Evolutionary conservation across 1,140 invertebrate species (phyloP).

Genomic region (Planococcus citri): DNA sequence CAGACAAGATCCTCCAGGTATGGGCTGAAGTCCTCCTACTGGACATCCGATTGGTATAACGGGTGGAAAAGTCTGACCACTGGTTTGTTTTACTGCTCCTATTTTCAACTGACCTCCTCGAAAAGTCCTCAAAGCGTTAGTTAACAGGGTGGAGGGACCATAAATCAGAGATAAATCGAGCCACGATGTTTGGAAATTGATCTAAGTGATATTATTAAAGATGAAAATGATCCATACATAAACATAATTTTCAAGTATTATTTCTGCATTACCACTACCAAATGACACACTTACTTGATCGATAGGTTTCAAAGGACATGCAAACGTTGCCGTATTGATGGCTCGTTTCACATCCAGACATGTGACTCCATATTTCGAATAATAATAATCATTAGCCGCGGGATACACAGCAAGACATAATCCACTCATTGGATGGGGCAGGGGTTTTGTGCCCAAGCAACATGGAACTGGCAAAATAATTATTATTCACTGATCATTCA

Average conservation of each 20-base stretch:
- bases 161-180: not conserved
- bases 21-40: not conserved
- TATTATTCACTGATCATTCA: not conserved
- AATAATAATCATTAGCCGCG: not conserved
- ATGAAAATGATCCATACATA: not conserved
- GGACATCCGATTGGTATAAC: not conserved
- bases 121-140: not conserved
- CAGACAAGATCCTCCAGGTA: not conserved
- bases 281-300: not conserved
- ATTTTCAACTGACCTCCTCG: not conserved
- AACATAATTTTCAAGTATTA: not conserved
- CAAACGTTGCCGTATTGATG: not conserved
- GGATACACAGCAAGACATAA: not conserved
- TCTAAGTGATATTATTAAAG: not conserved
- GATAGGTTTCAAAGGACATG: not conserved
- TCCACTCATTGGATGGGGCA: not conserved
- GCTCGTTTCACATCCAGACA: not conserved
- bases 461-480: not conserved
- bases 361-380: not conserved
- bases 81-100: not conserved
- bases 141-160: not conserved
- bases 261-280: not conserved
- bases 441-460: not conserved
- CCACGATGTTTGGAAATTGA: slow-evolving; percentile 4
- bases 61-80: not conserved